A percentile compares a stretch with the other conserved stretches of the same genome.
Evolutionary conservation across 2,113 vertebrate species (phyloP).

Genomic region (Catharus bicknelli): DNA sequence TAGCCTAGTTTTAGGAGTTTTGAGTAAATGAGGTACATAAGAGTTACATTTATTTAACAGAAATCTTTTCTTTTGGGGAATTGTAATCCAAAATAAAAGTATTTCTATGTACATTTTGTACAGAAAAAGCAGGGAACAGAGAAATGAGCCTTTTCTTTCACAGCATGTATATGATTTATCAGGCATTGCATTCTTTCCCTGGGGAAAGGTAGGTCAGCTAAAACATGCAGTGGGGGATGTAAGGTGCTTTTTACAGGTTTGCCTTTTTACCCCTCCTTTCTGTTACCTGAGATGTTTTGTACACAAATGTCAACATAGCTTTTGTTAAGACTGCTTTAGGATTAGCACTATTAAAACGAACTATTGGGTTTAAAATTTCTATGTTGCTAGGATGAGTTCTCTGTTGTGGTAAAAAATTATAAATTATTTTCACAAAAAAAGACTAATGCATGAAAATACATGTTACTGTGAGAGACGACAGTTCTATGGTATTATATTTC

Average conservation of each 20-base stretch:
- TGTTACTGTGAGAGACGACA: slow-evolving; percentile 47
- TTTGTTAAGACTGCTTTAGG: background rate
- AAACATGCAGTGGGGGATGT: background rate
- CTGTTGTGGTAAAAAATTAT: slow-evolving; percentile 42
- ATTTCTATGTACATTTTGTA: background rate
- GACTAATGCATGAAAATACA: slow-evolving; percentile 57
- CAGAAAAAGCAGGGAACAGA: background rate
- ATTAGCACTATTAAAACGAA: slow-evolving; percentile 20
- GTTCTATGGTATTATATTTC: slow-evolving; percentile 40
- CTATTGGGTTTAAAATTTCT: background rate
- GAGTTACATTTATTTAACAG: background rate
- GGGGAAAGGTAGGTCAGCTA: slow-evolving; percentile 22
- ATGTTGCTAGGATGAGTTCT: background rate
- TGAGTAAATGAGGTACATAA: background rate
- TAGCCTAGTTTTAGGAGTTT: background rate
- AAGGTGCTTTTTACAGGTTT: background rate
- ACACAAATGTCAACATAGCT: background rate
- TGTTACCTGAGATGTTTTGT: background rate
- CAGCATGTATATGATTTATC: background rate
- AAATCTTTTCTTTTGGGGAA: background rate
- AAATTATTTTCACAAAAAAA: slow-evolving; percentile 50
- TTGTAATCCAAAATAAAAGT: background rate
- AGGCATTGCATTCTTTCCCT: background rate
- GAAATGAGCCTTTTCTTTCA: background rate
- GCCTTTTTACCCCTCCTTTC: background rate